phyloP scores from a whole-genome alignment of 2,888 invertebrate species.

The Rhaphigaster nebulosa region DNA sequence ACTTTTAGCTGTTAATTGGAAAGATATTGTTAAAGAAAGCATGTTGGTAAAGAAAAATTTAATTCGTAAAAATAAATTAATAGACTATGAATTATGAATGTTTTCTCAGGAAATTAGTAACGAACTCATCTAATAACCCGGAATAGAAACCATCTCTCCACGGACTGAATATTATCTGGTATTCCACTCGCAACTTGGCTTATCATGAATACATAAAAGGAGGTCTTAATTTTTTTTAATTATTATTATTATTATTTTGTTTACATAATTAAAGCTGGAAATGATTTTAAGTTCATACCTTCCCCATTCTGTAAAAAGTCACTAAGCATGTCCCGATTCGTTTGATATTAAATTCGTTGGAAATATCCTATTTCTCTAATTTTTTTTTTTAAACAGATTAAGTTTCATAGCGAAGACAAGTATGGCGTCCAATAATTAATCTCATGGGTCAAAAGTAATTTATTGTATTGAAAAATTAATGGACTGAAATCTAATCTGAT shows the following conservation, averaged over 20 bases:
- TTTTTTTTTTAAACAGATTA: no score
- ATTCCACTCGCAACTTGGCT: not conserved
- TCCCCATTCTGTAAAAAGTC: not conserved
- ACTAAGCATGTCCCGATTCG: not conserved
- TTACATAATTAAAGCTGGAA: not conserved
- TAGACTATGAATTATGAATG: not conserved
- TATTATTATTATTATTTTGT: no score
- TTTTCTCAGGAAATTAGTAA: conserved; percentile 1
- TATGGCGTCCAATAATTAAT: no score
- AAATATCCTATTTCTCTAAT: not conserved
- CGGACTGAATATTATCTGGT: not conserved
- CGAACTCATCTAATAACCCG: not conserved
- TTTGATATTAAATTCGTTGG: not conserved
- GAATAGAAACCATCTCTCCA: conserved; percentile 7
- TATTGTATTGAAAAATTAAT: no score
- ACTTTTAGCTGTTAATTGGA: not conserved
- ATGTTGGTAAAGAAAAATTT: not conserved
- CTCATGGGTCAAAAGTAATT: no score
- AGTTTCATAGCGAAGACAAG: no score
- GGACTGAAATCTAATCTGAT: no score
- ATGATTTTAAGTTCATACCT: not conserved
- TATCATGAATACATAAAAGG: conserved; percentile 11
- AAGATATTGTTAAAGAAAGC: not conserved
- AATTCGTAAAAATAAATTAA: not conserved
- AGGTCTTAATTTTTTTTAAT: not conserved